Evolutionary conservation across 1,140 invertebrate genomes (phyloP).

Genomic region (Rhizoglyphus robini): DNA sequence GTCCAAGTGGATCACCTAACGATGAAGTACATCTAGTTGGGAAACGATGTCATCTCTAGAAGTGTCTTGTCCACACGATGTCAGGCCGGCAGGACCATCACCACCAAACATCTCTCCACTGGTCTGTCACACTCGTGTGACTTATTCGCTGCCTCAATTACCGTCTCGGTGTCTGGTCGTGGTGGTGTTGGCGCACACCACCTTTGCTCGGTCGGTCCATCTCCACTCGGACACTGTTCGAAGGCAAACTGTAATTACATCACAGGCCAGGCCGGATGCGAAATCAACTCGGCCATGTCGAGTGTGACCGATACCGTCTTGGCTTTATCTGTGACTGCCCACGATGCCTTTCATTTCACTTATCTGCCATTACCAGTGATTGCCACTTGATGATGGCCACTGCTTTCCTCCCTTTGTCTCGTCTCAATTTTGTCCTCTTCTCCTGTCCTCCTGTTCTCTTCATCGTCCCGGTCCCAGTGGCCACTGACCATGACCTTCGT

Average conservation of each 20-base stretch:
- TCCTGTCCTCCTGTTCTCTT: neutral
- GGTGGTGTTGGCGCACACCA: too few relatives aligned
- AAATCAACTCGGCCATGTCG: neutral
- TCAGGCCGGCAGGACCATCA: neutral
- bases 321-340: neutral
- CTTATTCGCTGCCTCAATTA: constrained; percentile 8
- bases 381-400: neutral
- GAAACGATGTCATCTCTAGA: too few relatives aligned
- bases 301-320: constrained; percentile 15
- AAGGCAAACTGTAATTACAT: neutral
- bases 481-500: constrained; percentile 13
- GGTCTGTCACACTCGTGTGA: constrained; percentile 3
- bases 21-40: too few relatives aligned
- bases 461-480: neutral
- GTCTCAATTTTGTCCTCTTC: neutral
- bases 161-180: constrained; percentile 7
- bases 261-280: constrained; percentile 2
- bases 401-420: neutral
- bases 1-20: too few relatives aligned
- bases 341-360: neutral
- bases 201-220: neutral
- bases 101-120: neutral
- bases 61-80: neutral
- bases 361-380: constrained; percentile 12
- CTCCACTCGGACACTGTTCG: neutral